These are phyloP conservation scores for Parnassius smintheus DNA, from an alignment of 2,888 invertebrate genomes.

Conservation along the genomic window DNA sequence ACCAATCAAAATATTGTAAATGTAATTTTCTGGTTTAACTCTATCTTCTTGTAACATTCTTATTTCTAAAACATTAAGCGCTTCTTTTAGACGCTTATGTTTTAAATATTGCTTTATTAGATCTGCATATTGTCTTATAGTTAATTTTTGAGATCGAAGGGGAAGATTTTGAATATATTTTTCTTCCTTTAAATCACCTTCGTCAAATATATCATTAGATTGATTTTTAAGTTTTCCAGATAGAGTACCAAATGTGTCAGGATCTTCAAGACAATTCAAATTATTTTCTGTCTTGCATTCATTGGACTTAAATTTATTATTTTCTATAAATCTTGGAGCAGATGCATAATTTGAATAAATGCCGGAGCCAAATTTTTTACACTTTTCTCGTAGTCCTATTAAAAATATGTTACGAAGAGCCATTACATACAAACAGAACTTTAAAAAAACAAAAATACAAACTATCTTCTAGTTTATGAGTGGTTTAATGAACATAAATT, in stretches of 20 bases:
- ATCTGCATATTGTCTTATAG: constrained; percentile 84
- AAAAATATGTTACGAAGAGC: constrained; percentile 38
- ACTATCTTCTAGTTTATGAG: neutral
- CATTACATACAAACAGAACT: constrained; percentile 32
- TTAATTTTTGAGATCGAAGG: constrained; percentile 71
- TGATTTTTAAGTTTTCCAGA: constrained; percentile 40
- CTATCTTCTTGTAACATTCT: constrained; percentile 88
- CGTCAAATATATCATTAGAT: constrained; percentile 52
- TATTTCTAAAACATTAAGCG: constrained; percentile 89
- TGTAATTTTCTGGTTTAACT: constrained; percentile 88
- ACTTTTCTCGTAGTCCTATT: constrained; percentile 10
- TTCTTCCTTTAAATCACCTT: constrained; percentile 83
- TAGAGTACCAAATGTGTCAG: constrained; percentile 81
- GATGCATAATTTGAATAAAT: constrained; percentile 9
- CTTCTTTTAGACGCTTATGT: constrained; percentile 86
- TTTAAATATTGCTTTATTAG: constrained; percentile 85
- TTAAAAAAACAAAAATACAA: neutral
- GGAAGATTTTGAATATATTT: constrained; percentile 77
- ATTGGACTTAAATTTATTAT: constrained; percentile 41
- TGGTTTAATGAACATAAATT: neutral
- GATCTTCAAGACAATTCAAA: constrained; percentile 65
- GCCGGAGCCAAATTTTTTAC: constrained; percentile 1
- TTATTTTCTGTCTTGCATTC: constrained; percentile 58
- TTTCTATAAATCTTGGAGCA: constrained; percentile 31
- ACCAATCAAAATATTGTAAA: constrained; percentile 91